phyloP scores from a whole-genome alignment of 2,888 invertebrate genomes.

The Exephanes ischioxanthus region DNA sequence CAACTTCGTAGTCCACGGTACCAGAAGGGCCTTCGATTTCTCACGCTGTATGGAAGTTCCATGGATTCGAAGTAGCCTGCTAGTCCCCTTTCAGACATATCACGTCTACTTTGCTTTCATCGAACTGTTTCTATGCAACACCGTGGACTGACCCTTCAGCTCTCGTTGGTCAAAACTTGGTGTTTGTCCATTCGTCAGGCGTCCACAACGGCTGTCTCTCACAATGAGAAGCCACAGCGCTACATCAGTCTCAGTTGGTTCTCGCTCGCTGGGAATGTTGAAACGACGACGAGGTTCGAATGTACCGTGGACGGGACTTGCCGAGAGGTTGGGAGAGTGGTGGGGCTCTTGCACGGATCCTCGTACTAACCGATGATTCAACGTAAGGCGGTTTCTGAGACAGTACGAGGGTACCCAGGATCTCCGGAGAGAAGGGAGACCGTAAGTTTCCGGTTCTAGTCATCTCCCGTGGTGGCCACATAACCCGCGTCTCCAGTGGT shows the following conservation, averaged over 20 bases:
- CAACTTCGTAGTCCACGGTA: background rate
- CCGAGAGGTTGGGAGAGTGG: background rate
- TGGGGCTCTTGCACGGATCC: background rate
- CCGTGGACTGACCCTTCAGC: background rate
- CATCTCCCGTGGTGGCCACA: slow-evolving; percentile 22
- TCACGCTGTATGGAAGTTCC: background rate
- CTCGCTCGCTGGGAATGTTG: background rate
- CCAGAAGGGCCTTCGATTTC: slow-evolving; percentile 14
- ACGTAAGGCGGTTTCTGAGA: slow-evolving; percentile 39
- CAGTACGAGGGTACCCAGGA: slow-evolving; percentile 22
- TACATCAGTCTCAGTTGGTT: background rate
- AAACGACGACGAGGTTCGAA: background rate
- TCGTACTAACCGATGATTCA: slow-evolving; percentile 38
- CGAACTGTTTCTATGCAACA: background rate
- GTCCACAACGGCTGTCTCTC: background rate
- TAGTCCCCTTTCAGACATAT: background rate
- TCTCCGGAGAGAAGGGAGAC: slow-evolving; percentile 36
- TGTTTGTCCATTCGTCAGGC: slow-evolving; percentile 22
- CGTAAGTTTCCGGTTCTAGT: slow-evolving; percentile 42
- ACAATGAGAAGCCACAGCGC: background rate
- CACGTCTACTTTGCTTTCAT: background rate
- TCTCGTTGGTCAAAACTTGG: slow-evolving; percentile 16
- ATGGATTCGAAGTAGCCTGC: background rate
- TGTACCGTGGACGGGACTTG: background rate
- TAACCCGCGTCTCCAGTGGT: slow-evolving; percentile 43